Evolutionary conservation across 1,140 invertebrate species (phyloP).

Genomic region (Limonius californicus): DNA sequence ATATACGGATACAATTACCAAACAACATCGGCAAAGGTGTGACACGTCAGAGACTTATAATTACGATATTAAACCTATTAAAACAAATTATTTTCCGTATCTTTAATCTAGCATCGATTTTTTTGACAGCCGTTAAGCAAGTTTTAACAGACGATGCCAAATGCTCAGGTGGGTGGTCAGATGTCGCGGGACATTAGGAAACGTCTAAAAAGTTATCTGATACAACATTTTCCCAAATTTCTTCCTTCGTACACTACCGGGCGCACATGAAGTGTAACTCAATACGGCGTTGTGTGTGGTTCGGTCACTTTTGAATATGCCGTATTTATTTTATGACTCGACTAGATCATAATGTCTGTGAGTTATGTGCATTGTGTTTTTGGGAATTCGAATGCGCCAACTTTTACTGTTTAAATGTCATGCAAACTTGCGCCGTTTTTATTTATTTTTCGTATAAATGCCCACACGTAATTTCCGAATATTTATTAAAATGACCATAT

Average conservation of each 20-base stretch:
- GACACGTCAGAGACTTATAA: constrained; percentile 2
- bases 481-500: neutral
- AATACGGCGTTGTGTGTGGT: neutral
- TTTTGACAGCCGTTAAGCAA: constrained; percentile 1
- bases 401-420: neutral
- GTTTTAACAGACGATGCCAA: constrained; percentile 6
- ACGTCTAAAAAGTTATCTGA: constrained; percentile 6
- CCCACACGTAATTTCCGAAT: constrained; percentile 4
- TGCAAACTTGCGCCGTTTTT: neutral
- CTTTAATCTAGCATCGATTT: constrained; percentile 5
- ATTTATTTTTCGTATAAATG: constrained; percentile 5
- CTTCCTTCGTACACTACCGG: neutral
- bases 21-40: constrained; percentile 3
- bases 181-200: neutral
- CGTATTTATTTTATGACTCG: constrained; percentile 7
- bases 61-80: constrained; percentile 11
- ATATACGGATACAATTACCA: constrained; percentile 7
- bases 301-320: neutral
- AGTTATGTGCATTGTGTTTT: constrained; percentile 5
- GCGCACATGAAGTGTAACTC: neutral
- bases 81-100: constrained; percentile 12
- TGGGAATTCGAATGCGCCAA: neutral
- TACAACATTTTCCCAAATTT: constrained; percentile 1
- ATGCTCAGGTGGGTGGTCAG: neutral
- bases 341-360: constrained; percentile 3